A percentile compares a stretch with the other conserved stretches of the same genome.
Evolutionary conservation across 2,113 vertebrate species (phyloP).

Genomic region (Vombatus ursinus): DNA sequence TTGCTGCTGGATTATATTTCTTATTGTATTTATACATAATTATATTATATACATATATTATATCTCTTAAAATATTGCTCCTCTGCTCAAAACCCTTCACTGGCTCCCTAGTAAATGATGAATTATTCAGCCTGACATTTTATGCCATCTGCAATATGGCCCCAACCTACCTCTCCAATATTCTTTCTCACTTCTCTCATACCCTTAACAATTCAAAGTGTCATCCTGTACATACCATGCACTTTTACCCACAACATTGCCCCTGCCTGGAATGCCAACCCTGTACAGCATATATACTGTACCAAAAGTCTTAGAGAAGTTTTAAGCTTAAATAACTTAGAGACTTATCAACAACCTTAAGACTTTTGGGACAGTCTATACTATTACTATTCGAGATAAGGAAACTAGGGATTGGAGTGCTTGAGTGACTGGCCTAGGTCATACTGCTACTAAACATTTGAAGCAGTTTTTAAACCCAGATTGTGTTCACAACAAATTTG

Average conservation of each 20-base stretch:
- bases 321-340: background rate
- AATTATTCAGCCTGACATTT: background rate
- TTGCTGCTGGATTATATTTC: background rate
- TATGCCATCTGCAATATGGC: background rate
- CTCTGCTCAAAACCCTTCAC: background rate
- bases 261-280: background rate
- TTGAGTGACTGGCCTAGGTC: background rate
- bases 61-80: slow-evolving; percentile 14
- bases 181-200: background rate
- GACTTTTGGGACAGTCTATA: background rate
- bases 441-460: background rate
- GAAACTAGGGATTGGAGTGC: background rate
- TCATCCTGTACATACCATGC: background rate
- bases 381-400: background rate
- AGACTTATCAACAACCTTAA: background rate
- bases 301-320: background rate
- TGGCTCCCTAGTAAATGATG: background rate
- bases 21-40: background rate
- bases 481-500: no score
- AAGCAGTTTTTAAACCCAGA: no score
- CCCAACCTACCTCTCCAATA: background rate
- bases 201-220: background rate
- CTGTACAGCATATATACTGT: background rate
- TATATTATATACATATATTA: background rate
- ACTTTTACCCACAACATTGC: background rate